These are phyloP conservation scores for Amblyraja radiata DNA, from an alignment of 2,797 vertebrate species.

Conservation along the genomic window DNA sequence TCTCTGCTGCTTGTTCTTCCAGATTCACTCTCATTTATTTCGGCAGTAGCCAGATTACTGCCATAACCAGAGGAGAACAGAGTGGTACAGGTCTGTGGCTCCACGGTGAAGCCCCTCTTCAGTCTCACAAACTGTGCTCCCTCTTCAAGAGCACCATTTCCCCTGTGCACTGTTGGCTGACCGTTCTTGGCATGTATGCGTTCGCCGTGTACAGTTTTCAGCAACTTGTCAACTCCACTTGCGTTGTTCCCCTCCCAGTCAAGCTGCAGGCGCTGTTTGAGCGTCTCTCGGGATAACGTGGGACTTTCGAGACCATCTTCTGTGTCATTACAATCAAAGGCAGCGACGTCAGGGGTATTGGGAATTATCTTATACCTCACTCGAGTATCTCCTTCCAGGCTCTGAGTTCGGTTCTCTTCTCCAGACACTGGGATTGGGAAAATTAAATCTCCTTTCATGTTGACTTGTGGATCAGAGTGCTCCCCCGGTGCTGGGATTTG, in stretches of 20 bases:
- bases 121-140: conserved; percentile 29
- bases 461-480: background rate
- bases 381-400: no score
- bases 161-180: background rate
- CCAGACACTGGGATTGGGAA: background rate
- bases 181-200: background rate
- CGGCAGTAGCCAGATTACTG: conserved; percentile 29
- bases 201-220: background rate
- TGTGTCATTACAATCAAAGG: background rate
- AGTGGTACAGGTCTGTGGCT: conserved; percentile 42
- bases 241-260: background rate
- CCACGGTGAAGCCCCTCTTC: conserved; percentile 49
- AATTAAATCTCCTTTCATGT: background rate
- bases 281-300: background rate
- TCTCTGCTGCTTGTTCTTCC: background rate
- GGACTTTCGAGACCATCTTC: background rate
- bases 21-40: background rate
- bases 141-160: background rate
- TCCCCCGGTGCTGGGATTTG: background rate
- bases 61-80: conserved; percentile 56
- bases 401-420: background rate
- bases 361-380: no score
- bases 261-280: background rate
- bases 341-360: background rate
- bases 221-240: background rate